Percentiles rank a stretch among this genome's conserved stretches.
phyloP scores from a whole-genome alignment of 35 echinoderm and acorn worm species.

The Lytechinus variegatus region DNA sequence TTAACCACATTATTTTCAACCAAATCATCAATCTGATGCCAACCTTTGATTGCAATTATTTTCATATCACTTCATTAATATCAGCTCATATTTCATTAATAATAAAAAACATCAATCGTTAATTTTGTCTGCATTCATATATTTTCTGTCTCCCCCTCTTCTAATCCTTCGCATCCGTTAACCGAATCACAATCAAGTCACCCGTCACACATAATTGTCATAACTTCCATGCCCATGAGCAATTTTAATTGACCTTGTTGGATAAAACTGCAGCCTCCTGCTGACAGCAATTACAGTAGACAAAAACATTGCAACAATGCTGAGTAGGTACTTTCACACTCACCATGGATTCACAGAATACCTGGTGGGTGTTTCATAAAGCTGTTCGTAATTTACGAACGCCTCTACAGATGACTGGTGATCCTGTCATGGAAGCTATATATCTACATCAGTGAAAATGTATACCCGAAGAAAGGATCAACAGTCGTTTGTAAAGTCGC shows the following conservation, averaged over 20 bases:
- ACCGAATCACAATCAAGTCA: background rate
- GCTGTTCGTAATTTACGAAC: too few relatives aligned
- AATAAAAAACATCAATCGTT: background rate
- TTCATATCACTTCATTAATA: background rate
- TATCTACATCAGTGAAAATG: too few relatives aligned
- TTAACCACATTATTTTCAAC: background rate
- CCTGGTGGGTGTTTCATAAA: too few relatives aligned
- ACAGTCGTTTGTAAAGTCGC: too few relatives aligned
- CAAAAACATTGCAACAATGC: slow-evolving; percentile 3
- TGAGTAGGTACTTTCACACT: background rate
- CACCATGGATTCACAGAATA: too few relatives aligned
- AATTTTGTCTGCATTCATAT: background rate
- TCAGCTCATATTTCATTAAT: too few relatives aligned
- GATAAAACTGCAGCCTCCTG: background rate
- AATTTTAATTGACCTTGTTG: slow-evolving; percentile 14
- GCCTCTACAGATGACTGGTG: too few relatives aligned
- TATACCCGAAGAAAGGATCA: too few relatives aligned
- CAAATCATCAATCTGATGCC: background rate
- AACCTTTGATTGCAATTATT: background rate
- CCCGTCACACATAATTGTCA: background rate
- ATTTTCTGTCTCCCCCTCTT: background rate
- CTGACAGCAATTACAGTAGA: background rate
- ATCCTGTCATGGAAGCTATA: too few relatives aligned
- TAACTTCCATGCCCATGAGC: background rate
- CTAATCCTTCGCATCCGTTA: background rate